phyloP scores from a whole-genome alignment of 2,888 invertebrate species.

The Macrosiphum euphorbiae region DNA sequence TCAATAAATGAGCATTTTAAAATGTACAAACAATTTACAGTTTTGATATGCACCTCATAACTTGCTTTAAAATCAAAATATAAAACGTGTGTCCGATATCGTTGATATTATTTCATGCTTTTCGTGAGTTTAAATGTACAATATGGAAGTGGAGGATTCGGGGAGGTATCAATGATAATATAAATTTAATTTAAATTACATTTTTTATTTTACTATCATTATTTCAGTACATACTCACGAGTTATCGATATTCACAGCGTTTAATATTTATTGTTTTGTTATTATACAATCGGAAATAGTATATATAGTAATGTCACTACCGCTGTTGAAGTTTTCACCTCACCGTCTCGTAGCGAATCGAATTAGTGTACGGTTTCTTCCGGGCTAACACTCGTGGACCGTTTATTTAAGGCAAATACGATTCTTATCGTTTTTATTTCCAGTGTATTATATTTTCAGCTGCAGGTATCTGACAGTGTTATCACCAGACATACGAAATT shows the following conservation, averaged over 20 bases:
- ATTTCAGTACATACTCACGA: not conserved
- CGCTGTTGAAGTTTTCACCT: not conserved
- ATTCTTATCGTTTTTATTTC: not conserved
- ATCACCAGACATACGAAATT: not conserved
- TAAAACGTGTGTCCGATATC: not conserved
- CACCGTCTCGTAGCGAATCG: not conserved
- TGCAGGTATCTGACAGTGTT: not conserved
- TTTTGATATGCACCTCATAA: not conserved
- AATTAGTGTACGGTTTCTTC: not conserved
- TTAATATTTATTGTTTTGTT: not conserved
- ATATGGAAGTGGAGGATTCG: not conserved
- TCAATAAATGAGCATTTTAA: not conserved
- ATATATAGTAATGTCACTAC: not conserved
- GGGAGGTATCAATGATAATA: not conserved
- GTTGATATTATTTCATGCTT: not conserved
- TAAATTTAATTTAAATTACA: not conserved
- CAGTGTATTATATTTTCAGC: not conserved
- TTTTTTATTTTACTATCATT: not conserved
- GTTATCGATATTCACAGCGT: not conserved
- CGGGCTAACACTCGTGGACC: not conserved
- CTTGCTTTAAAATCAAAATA: not conserved
- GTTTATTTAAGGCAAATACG: not conserved
- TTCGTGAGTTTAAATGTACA: not conserved
- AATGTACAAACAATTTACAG: not conserved
- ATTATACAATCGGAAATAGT: not conserved